Evolutionary conservation across 2,888 invertebrate genomes (phyloP).

Genomic region (Crossocerus cetratus): DNA sequence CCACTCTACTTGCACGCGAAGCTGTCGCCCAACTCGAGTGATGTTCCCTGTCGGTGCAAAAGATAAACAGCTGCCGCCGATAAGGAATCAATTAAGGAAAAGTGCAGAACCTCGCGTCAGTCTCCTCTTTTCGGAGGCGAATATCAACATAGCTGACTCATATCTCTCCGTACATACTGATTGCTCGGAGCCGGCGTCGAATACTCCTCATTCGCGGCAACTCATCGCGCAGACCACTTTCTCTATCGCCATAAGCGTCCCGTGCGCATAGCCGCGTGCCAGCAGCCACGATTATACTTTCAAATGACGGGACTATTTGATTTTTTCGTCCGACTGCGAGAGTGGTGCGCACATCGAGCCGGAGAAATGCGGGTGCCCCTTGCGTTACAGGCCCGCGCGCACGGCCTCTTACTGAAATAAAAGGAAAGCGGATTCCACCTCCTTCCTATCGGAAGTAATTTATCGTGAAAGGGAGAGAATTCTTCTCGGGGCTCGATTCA

Average conservation of each 20-base stretch:
- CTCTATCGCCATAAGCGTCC: neutral
- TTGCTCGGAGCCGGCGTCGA: too few species aligned
- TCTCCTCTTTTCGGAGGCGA: too few species aligned
- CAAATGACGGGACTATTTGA: neutral
- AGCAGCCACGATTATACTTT: conserved; percentile 1
- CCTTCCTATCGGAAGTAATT: conserved; percentile 4
- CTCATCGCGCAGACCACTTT: neutral
- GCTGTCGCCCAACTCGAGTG: too few species aligned
- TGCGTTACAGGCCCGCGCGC: neutral
- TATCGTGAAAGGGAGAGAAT: neutral
- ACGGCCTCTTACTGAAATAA: neutral
- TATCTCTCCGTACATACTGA: too few species aligned
- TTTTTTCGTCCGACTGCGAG: neutral
- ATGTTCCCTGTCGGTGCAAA: too few species aligned
- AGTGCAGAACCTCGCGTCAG: too few species aligned
- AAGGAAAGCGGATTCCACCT: conserved; percentile 2
- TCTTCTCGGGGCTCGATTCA: neutral
- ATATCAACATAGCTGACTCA: too few species aligned
- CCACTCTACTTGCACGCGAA: too few species aligned
- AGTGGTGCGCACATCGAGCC: neutral
- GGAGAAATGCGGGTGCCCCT: neutral
- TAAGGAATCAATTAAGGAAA: too few species aligned
- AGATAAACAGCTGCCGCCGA: too few species aligned
- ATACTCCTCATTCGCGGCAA: too few species aligned
- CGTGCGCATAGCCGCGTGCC: neutral